These are phyloP conservation scores for Ostrea edulis DNA, from an alignment of 1,140 invertebrate genomes.

Conservation along the genomic window DNA sequence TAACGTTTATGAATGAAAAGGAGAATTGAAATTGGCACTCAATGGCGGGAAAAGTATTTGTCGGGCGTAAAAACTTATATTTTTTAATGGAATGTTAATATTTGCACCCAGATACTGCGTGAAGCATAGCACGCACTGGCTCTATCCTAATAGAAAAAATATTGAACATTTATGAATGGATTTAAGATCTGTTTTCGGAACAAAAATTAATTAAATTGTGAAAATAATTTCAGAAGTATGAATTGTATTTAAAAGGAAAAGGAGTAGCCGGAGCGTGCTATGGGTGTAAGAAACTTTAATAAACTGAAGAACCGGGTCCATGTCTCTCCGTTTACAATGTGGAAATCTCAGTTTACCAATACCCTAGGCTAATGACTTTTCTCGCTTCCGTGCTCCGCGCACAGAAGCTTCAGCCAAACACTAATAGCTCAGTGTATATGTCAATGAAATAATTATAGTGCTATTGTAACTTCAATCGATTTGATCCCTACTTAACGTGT, in stretches of 20 bases:
- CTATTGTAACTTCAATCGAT: constrained; percentile 32
- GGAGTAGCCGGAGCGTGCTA: background rate
- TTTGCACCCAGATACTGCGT: background rate
- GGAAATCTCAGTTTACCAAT: constrained; percentile 19
- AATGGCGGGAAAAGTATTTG: background rate
- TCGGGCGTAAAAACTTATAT: background rate
- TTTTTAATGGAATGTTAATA: background rate
- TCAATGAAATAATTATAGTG: constrained; percentile 36
- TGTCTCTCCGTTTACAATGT: constrained; percentile 6
- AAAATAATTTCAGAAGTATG: background rate
- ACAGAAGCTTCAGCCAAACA: constrained; percentile 7
- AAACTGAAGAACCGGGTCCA: background rate
- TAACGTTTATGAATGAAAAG: constrained; percentile 31
- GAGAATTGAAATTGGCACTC: background rate
- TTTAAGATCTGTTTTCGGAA: background rate
- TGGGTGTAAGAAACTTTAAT: background rate
- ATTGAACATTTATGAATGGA: background rate
- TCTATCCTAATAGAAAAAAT: background rate
- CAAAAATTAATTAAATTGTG: constrained; percentile 2
- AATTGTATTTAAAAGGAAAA: background rate
- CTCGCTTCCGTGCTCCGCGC: constrained; percentile 2
- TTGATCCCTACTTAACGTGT: constrained; percentile 20
- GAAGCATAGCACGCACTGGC: background rate
- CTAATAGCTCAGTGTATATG: constrained; percentile 25
- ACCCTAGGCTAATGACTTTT: constrained; percentile 8